Evolutionary conservation across 2,797 vertebrate genomes (phyloP), one percentile per base, ranked within the genome.

Genomic region (Silurus lanzhouensis): DNA sequence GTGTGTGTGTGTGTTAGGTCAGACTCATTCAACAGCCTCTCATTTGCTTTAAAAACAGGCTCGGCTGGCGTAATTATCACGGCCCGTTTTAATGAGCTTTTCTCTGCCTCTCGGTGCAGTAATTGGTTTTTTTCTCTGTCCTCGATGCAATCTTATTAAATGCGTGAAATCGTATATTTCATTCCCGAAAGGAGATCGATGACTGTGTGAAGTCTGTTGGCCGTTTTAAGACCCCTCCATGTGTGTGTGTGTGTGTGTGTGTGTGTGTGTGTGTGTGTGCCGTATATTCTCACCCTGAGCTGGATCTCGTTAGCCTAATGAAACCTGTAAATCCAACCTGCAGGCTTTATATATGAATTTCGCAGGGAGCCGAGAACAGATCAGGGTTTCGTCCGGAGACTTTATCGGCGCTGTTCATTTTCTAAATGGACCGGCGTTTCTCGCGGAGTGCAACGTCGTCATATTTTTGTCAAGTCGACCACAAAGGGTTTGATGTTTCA

Each of bases 81-180:
- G 13, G 80, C 84, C 84, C 75, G 60, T 88, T 91, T 91, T 91
- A 92, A 92, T 91, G 90, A 91, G 90, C 89, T 90, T 90, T 91
- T 83, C 85, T 83, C 87, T 78, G 87, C 89, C 87, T 86, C 82
- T 85, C 83, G 83, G 63, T 86, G 83, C 58, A 38, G 88, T 91
- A 91, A 91, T 90, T 91, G 90, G 88, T 79, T 91, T 92, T 92
- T 92, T 76, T 90, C 89, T 89, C 87, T 52, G 48, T 74, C 57
- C 58, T 75, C 87, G 81, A 85, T 88, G 89, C 90, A 89, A 89
- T 92, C 89, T 90, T 91, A 87, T 92, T 88, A 92, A 91, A 90
- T 88, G 86, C 88, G 88, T 87, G 87, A 92, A 90, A 90, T 92
- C 89, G 87, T 90, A 89, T 91, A 90, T 92, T 91, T 92, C 90